Base-by-base conservation (phyloP, 1,140 invertebrate genomes). In the Diorhabda carinulata region DNA sequence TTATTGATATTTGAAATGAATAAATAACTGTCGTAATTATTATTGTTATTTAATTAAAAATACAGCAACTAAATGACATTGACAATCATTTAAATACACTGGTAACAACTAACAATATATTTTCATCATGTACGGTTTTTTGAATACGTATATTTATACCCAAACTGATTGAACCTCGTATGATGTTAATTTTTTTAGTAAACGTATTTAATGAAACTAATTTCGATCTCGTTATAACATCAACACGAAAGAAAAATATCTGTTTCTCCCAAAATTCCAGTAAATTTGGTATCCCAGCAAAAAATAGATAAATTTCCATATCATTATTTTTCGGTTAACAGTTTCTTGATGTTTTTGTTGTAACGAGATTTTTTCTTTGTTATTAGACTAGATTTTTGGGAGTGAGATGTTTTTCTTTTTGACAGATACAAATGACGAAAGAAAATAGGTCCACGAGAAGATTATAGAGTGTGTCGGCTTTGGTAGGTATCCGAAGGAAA, bases 381-480 rank as follows among this genome's bases (percentile, higher is more conserved):
- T 42, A 70, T 41, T 61, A 67, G 68, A 45, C 40, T 65, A 73
- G 68, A 72, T 72, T 72, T 52, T 72, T 81, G 79, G 79, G 79
- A 81, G 79, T 77, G 70, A 79, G 74, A 82, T 82, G 81, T 82
- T 85, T 85, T 86, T 84, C 84, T 81, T 83, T 81, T 84, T 82
- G 75, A 77, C 85, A 87, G 86, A 87, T 85, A 85, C 86, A 77
- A 85, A 84, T 79, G 85, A 87, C 76, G 85, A 87, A 80, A 83
- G 83, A 78, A 86, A 86, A 79, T 87, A 83, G 25, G 64, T 65
- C 64, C 25, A 65, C 64, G 8, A 65, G 64, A 40, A 8, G 45
- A 43, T 56, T 41, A 43, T 8, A 3, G 59, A 61, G 59, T 6
- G 3, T 57, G n/a, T 40, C 25, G 10, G 41, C 41, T n/a, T 61